These are phyloP conservation scores for Hephaestus fuliginosus DNA, from an alignment of 2,797 vertebrate genomes.

Conservation along the genomic window DNA sequence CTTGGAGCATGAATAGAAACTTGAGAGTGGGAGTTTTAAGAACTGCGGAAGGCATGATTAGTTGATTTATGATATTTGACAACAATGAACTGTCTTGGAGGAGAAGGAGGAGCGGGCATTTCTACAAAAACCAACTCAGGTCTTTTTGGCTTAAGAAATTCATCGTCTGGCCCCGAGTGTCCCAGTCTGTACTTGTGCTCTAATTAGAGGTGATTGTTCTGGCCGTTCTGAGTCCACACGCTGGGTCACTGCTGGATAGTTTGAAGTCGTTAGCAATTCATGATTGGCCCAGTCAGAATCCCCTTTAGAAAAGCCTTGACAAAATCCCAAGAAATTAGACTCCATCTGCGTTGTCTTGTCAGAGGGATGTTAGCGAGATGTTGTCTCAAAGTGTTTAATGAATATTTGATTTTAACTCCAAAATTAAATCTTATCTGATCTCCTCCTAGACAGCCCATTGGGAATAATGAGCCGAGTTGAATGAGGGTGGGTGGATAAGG, in stretches of 20 bases:
- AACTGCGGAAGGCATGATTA: slow-evolving; percentile 76
- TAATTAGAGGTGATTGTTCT: slow-evolving; percentile 69
- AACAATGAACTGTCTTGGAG: slow-evolving; percentile 81
- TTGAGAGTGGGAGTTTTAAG: slow-evolving; percentile 64
- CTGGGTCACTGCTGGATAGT: slow-evolving; percentile 56
- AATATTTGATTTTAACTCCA: slow-evolving; percentile 69
- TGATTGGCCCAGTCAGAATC: slow-evolving; percentile 56
- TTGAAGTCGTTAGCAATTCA: slow-evolving; percentile 46
- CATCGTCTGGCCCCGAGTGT: slow-evolving; percentile 40
- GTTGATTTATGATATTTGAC: slow-evolving; percentile 53
- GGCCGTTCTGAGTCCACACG: slow-evolving; percentile 54
- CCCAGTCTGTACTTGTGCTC: slow-evolving; percentile 40
- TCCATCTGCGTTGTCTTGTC: slow-evolving; percentile 48
- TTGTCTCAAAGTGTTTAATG: slow-evolving; percentile 66
- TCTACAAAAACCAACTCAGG: neutral
- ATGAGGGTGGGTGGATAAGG: slow-evolving; percentile 64
- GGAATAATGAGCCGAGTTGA: slow-evolving; percentile 71
- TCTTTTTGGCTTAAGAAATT: slow-evolving; percentile 19
- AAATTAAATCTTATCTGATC: slow-evolving; percentile 69
- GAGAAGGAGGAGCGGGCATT: slow-evolving; percentile 56
- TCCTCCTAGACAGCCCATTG: slow-evolving; percentile 83
- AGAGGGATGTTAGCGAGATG: slow-evolving; percentile 49
- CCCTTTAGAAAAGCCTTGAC: slow-evolving; percentile 43
- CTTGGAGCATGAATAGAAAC: slow-evolving; percentile 76
- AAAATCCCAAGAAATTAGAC: slow-evolving; percentile 50